A percentile compares a stretch with the other conserved stretches of the same genome.
These are phyloP conservation scores for Pelecanus crispus DNA, from an alignment of 2,113 vertebrate genomes.

Conservation along the genomic window DNA sequence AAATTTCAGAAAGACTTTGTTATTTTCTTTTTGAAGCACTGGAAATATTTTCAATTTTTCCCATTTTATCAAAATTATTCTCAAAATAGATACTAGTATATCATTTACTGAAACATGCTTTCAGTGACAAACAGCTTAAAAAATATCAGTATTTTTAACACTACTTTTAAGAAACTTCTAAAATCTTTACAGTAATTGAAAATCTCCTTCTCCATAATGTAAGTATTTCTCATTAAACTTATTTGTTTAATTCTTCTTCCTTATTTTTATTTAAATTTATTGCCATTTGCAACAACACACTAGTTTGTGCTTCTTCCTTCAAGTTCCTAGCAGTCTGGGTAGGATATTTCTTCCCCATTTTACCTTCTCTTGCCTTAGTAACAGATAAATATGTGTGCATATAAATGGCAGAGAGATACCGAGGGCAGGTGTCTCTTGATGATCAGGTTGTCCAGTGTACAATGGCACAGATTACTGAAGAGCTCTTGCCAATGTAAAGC, in stretches of 20 bases:
- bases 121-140: not conserved
- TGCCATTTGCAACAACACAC: not conserved
- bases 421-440: not conserved
- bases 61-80: not conserved
- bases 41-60: not conserved
- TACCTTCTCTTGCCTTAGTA: not conserved
- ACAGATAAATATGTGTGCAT: rapidly evolving
- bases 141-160: not conserved
- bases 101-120: not conserved
- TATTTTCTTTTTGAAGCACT: not conserved
- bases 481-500: not conserved
- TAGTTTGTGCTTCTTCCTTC: not conserved
- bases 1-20: not conserved
- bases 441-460: not conserved
- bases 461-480: not conserved
- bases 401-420: not conserved
- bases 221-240: not conserved
- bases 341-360: not conserved
- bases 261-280: not conserved
- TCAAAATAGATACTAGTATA: not conserved
- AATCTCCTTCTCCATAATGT: not conserved
- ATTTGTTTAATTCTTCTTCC: not conserved
- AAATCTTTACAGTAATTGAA: not conserved
- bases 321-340: not conserved
- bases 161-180: not conserved